A percentile compares a stretch with the other conserved stretches of the same genome.
Conservation (phyloP, 2,888 invertebrate genomes). For the Hyppa rectilinea region DNA sequence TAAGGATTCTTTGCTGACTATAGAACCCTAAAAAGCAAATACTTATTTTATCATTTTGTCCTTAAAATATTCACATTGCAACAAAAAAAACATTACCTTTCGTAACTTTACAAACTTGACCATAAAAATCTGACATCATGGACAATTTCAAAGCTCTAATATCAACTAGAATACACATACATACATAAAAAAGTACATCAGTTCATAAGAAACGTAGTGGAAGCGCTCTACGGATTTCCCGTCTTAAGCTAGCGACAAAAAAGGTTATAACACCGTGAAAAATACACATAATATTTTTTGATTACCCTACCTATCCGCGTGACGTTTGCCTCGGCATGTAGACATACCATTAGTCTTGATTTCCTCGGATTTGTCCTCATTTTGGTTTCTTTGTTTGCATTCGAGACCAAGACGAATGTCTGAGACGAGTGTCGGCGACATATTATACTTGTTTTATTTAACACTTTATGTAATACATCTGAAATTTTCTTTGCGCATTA, state of each 20-base stretch:
- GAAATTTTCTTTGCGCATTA: constrained; percentile 8
- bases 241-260: constrained; percentile 40
- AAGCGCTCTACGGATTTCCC: constrained; percentile 19
- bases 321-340: constrained; percentile 35
- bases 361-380: constrained; percentile 50
- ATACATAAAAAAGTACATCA: constrained; percentile 14
- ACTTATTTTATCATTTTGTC: too few species aligned
- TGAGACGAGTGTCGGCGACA: constrained; percentile 16
- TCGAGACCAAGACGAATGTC: constrained; percentile 30
- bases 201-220: constrained; percentile 33
- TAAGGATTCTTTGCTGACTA: too few species aligned
- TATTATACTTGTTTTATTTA: constrained; percentile 42
- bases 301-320: constrained; percentile 48
- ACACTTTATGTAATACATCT: constrained; percentile 23
- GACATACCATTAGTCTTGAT: constrained; percentile 42
- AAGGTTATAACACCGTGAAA: constrained; percentile 45
- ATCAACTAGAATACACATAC: constrained; percentile 3
- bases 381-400: constrained; percentile 47
- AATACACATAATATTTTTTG: constrained; percentile 61
- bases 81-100: neutral
- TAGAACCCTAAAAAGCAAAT: too few species aligned
- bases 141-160: neutral
- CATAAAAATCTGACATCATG: neutral
- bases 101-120: neutral
- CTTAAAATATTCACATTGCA: too few species aligned